Conservation (phyloP, 1,140 invertebrate species). For the Drosophila rhopaloa region DNA sequence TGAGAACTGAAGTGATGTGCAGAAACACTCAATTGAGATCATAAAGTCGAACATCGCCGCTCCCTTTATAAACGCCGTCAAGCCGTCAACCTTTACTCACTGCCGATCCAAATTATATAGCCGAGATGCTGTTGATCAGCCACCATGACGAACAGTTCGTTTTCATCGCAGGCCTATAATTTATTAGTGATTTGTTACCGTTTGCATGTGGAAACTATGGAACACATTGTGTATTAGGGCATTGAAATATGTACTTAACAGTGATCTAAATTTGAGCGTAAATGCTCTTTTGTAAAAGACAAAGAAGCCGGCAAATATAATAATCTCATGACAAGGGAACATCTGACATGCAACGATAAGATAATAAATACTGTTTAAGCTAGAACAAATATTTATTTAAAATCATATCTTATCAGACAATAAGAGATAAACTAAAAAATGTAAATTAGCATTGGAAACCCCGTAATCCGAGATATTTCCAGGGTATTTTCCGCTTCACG, state of each 20-base stretch:
- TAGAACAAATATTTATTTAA: neutral
- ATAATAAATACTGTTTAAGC: neutral
- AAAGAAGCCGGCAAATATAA: neutral
- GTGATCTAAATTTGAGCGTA: neutral
- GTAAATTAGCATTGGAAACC: too few relatives aligned
- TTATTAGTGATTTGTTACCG: neutral
- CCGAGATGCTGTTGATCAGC: slow-evolving; percentile 19
- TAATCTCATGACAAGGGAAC: neutral
- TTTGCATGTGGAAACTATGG: neutral
- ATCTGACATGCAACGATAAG: neutral
- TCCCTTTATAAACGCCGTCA: neutral
- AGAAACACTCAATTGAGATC: slow-evolving; percentile 5
- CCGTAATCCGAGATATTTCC: neutral
- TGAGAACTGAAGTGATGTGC: neutral
- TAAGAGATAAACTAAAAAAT: too few relatives aligned
- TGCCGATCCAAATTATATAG: slow-evolving; percentile 29
- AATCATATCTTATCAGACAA: neutral
- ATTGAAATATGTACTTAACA: slow-evolving; percentile 1
- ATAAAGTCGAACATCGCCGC: slow-evolving; percentile 3
- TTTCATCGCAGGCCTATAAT: slow-evolving; percentile 14
- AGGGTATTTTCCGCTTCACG: neutral
- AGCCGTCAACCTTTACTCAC: slow-evolving; percentile 6
- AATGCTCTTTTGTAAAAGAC: neutral
- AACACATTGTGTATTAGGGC: neutral
- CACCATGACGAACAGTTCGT: slow-evolving; percentile 22